Evolutionary conservation across 2,113 vertebrate species (phyloP).

Genomic region (Semicossyphus pulcher): DNA sequence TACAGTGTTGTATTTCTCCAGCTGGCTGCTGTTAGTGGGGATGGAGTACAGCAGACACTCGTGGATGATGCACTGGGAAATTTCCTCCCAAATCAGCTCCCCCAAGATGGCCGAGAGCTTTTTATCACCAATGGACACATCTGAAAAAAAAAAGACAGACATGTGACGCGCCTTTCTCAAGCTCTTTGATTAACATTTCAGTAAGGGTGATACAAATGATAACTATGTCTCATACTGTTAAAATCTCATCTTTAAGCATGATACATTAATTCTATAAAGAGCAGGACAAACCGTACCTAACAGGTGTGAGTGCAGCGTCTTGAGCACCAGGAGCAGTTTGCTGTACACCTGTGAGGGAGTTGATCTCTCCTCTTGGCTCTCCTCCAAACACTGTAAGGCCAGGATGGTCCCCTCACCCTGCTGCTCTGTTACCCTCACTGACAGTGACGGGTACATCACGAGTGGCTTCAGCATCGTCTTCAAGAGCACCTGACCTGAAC

Average conservation of each 20-base stretch:
- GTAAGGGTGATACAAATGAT: background rate
- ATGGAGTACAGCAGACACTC: constrained; percentile 94
- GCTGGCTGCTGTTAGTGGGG: constrained; percentile 91
- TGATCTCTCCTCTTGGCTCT: constrained; percentile 76
- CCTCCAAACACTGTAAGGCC: constrained; percentile 77
- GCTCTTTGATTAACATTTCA: background rate
- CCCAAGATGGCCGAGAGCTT: constrained; percentile 88
- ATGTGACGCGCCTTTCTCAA: background rate
- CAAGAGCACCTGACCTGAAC: constrained; percentile 89
- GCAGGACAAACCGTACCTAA: constrained; percentile 79
- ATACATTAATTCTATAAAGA: too few relatives aligned
- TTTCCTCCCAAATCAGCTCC: constrained; percentile 91
- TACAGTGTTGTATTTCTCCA: constrained; percentile 92
- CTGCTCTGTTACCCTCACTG: constrained; percentile 81
- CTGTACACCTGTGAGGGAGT: constrained; percentile 88
- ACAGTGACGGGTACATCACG: constrained; percentile 83
- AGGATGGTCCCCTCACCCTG: constrained; percentile 78
- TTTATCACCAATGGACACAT: constrained; percentile 79
- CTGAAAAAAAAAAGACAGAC: constrained; percentile 77
- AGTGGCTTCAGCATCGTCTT: constrained; percentile 91
- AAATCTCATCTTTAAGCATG: too few relatives aligned
- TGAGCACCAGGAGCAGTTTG: constrained; percentile 88
- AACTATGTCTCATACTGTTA: too few relatives aligned
- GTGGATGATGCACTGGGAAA: constrained; percentile 91
- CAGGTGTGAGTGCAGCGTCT: constrained; percentile 86